Evolutionary conservation across 2,113 vertebrate genomes (phyloP).

Genomic region (Brachionichthys hirsutus): DNA sequence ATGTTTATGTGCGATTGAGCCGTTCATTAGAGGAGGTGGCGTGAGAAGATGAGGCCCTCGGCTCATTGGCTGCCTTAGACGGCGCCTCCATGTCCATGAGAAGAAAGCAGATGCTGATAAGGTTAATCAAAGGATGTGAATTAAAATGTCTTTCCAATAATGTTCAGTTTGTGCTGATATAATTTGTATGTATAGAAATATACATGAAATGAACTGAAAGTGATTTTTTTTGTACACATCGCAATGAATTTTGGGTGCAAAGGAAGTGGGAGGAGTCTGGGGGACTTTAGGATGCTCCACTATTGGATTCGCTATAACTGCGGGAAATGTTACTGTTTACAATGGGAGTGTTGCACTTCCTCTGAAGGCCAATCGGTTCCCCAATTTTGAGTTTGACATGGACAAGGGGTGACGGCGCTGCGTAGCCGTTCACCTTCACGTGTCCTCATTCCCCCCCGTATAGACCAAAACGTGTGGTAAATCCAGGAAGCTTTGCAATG

Average conservation of each 20-base stretch:
- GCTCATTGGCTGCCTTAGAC: slow-evolving; percentile 59
- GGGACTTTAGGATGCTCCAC: background rate
- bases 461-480: slow-evolving; percentile 25
- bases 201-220: slow-evolving; percentile 30
- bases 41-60: slow-evolving; percentile 29
- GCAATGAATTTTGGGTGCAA: slow-evolving; percentile 9
- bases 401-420: slow-evolving; percentile 29
- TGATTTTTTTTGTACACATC: background rate
- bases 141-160: no score
- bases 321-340: slow-evolving; percentile 57
- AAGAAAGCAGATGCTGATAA: no score
- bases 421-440: slow-evolving; percentile 18
- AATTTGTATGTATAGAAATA: slow-evolving; percentile 33
- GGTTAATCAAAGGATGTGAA: slow-evolving; percentile 3
- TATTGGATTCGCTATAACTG: slow-evolving; percentile 18
- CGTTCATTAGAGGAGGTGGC: slow-evolving; percentile 5
- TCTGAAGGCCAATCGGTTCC: slow-evolving; percentile 10
- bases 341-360: slow-evolving; percentile 23
- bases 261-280: no score
- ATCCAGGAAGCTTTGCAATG: slow-evolving; percentile 38
- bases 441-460: slow-evolving; percentile 6
- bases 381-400: slow-evolving; percentile 23
- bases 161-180: slow-evolving; percentile 32
- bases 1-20: background rate
- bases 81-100: background rate